Conservation (phyloP, 1,140 invertebrate genomes). For the Myzus persicae region DNA sequence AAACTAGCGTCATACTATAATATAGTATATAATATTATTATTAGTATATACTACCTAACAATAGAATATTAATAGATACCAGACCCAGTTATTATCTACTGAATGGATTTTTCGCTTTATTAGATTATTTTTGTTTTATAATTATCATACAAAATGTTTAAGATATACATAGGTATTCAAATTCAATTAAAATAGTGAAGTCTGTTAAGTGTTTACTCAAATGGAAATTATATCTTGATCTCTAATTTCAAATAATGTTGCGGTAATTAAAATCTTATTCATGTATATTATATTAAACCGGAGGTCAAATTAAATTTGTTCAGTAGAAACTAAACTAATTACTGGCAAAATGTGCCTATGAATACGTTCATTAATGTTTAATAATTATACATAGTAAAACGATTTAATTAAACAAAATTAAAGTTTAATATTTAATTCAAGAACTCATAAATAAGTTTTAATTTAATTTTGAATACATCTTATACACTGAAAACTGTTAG, state of each 20-base stretch:
- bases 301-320: neutral
- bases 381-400: neutral
- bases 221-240: neutral
- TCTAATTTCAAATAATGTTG: neutral
- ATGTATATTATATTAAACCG: neutral
- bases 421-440: neutral
- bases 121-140: neutral
- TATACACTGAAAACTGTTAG: neutral
- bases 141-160: neutral
- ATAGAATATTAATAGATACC: neutral
- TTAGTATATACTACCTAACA: no score
- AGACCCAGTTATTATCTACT: neutral
- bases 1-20: no score
- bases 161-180: neutral
- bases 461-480: slow-evolving; percentile 13
- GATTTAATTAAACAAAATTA: neutral
- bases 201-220: neutral
- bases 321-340: neutral
- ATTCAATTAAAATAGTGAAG: neutral
- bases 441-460: neutral
- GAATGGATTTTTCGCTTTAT: neutral
- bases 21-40: no score
- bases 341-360: neutral
- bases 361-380: neutral
- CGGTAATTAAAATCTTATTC: neutral